Evolutionary conservation across 1,140 invertebrate species (phyloP), one percentile per base, ranked within the genome.

Genomic region (Drosophila kikkawai): DNA sequence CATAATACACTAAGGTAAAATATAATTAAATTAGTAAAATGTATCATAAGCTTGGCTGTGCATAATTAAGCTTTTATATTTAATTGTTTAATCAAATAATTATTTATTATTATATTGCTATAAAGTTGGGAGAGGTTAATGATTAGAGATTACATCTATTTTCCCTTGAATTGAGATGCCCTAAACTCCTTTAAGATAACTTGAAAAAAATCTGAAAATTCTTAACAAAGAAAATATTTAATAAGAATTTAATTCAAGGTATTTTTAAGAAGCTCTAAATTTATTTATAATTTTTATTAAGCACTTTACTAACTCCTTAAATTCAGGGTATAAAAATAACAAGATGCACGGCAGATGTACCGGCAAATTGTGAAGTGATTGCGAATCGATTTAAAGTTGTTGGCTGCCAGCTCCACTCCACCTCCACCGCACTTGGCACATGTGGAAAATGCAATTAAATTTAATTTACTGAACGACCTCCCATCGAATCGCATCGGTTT

Each of bases 391-490:
- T 77, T 60, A 42, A 77, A 77, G 75, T 77, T 77, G 63, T 60
- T 68, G 69, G 44, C 53, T 71, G 75, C 26, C 73, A 76, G 64
- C 26, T 56, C 70, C 74, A 67, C 74, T 76, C n/a, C 26, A 45
- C 13, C 55, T 34, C 22, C 22, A 22, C 22, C 26, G 6, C 48
- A 53, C 51, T 71, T 73, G 22, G 53, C 17, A 41, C 13, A 19
- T 57, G 60, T 44, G 73, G 29, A 76, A 77, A 69, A 77, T 77
- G 80, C 80, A 82, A 82, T 74, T 66, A 59, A 67, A 88, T 88
- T 86, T 87, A 69, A 86, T 88, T 79, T 80, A 80, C 76, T 64
- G 37, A 74, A 83, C 47, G 84, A 86, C 83, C 80, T 86, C 78
- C 64, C 55, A 64, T 59, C 66, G 47, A 45, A 36, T 77, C 7